A percentile compares a stretch with the other conserved stretches of the same genome.
phyloP scores from a whole-genome alignment of 2,113 vertebrate species.

The Oostethus manadensis region DNA sequence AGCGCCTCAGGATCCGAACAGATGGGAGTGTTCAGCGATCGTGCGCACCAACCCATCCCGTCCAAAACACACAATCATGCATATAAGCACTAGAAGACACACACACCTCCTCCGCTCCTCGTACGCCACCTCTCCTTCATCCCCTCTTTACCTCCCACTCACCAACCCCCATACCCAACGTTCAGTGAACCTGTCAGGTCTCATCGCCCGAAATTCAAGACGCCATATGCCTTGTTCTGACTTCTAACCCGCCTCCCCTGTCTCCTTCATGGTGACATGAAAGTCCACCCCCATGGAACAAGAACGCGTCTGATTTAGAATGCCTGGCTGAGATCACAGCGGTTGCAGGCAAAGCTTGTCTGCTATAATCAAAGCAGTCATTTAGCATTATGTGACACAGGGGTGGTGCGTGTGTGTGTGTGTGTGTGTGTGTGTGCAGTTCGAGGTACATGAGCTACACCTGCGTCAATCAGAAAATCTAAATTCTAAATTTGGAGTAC shows the following conservation, averaged over 20 bases:
- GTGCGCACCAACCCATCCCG: conserved; percentile 39
- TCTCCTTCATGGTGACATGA: conserved; percentile 65
- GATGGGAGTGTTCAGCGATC: conserved; percentile 84
- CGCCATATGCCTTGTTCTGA: conserved; percentile 81
- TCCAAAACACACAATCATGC: conserved; percentile 30
- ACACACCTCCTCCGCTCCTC: conserved; percentile 7
- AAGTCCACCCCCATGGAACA: conserved; percentile 56
- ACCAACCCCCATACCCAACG: conserved; percentile 62
- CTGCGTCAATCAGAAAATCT: conserved; percentile 6
- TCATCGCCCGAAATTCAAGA: conserved; percentile 75
- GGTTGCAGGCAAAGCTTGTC: conserved; percentile 38
- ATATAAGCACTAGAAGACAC: conserved; percentile 15
- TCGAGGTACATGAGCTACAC: conserved; percentile 9
- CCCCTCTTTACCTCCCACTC: conserved; percentile 10
- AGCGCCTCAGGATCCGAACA: conserved; percentile 82
- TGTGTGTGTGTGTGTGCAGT: conserved; percentile 1
- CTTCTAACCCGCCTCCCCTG: conserved; percentile 48
- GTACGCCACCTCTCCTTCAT: conserved; percentile 17
- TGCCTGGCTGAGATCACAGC: conserved; percentile 58
- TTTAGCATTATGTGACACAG: conserved; percentile 20
- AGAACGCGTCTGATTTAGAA: conserved; percentile 53
- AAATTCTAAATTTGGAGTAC: not conserved
- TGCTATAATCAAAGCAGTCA: conserved; percentile 51
- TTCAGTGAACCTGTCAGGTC: conserved; percentile 81
- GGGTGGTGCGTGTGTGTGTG: not conserved